Conservation (phyloP, 1,140 invertebrate genomes). For the Bombus consobrinus region DNA sequence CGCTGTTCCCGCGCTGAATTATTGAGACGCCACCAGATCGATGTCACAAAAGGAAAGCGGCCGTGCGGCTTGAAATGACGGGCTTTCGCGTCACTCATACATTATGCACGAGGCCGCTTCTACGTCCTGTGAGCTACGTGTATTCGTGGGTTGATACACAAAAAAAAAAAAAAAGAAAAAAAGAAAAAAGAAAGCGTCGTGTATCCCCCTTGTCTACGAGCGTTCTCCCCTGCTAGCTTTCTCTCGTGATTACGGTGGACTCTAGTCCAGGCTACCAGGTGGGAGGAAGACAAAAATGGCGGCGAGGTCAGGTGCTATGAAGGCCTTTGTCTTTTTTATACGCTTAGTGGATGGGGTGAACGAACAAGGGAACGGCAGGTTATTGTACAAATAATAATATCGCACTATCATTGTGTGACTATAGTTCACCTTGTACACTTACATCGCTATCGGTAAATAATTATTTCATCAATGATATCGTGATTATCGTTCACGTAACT, state of each 20-base stretch:
- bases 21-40: slow-evolving; percentile 82
- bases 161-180: slow-evolving; percentile 7
- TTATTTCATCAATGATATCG: not conserved
- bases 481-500: not conserved
- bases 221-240: slow-evolving; percentile 38
- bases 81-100: slow-evolving; percentile 80
- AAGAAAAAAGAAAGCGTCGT: not conserved
- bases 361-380: slow-evolving; percentile 9
- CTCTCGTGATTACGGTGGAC: slow-evolving; percentile 60
- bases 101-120: slow-evolving; percentile 79
- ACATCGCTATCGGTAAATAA: not conserved
- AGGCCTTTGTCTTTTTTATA: slow-evolving; percentile 49
- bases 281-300: slow-evolving; percentile 30
- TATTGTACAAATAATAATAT: slow-evolving; percentile 41
- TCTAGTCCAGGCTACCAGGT: slow-evolving; percentile 33
- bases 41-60: slow-evolving; percentile 82
- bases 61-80: slow-evolving; percentile 80
- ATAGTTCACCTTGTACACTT: not conserved
- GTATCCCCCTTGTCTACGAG: slow-evolving; percentile 54
- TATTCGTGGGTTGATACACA: slow-evolving; percentile 67
- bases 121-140: slow-evolving; percentile 71
- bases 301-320: slow-evolving; percentile 59
- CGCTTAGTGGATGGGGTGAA: not conserved
- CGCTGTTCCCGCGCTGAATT: slow-evolving; percentile 81
- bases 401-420: slow-evolving; percentile 6